Conservation (phyloP, 2,113 vertebrate genomes). For the Syngnathoides biaculeatus region DNA sequence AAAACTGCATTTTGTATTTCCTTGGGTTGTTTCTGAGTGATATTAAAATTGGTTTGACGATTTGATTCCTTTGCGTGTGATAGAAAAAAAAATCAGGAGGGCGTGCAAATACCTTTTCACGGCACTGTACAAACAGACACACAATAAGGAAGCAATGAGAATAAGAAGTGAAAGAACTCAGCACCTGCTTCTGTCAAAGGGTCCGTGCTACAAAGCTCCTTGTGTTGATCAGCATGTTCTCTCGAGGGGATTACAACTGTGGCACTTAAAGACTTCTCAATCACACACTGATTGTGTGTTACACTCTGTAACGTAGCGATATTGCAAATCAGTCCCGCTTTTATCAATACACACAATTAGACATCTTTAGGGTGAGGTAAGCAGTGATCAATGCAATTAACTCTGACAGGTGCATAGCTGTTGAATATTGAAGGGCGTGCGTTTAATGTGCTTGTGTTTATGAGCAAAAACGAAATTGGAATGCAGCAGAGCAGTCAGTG, state of each 20-base stretch:
- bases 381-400: slow-evolving; percentile 64
- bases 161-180: slow-evolving; percentile 43
- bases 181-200: slow-evolving; percentile 29
- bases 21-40: no score
- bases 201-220: slow-evolving; percentile 35
- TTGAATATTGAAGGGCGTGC: slow-evolving; percentile 59
- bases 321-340: slow-evolving; percentile 56
- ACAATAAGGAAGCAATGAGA: slow-evolving; percentile 43
- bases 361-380: slow-evolving; percentile 24
- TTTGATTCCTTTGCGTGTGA: no score
- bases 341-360: slow-evolving; percentile 37
- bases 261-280: slow-evolving; percentile 49
- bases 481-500: slow-evolving; percentile 67
- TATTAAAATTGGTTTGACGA: no score
- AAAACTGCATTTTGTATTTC: no score
- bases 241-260: slow-evolving; percentile 47
- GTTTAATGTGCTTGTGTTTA: slow-evolving; percentile 18
- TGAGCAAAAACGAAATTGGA: slow-evolving; percentile 57
- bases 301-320: slow-evolving; percentile 44
- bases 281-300: slow-evolving; percentile 43
- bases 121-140: no score
- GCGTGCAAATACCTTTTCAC: no score
- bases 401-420: slow-evolving; percentile 62
- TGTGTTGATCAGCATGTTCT: slow-evolving; percentile 35
- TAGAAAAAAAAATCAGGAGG: no score